These are phyloP conservation scores for Limanda limanda DNA, from an alignment of 2,113 vertebrate genomes.

Conservation along the genomic window DNA sequence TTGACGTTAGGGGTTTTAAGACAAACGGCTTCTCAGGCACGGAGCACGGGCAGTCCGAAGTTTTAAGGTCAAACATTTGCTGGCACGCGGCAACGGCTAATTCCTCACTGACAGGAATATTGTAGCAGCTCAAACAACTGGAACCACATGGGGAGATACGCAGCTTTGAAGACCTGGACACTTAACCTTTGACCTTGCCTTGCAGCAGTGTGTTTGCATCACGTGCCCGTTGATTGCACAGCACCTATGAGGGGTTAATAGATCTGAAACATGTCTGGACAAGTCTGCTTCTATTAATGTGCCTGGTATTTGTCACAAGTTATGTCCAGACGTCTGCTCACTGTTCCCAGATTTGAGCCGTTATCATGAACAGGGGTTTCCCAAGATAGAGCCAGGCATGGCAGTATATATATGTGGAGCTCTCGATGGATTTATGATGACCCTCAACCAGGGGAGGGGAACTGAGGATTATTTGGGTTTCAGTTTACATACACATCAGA, in stretches of 20 bases:
- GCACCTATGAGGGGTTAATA: neutral
- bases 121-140: slow-evolving; percentile 55
- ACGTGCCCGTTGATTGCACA: slow-evolving; percentile 27
- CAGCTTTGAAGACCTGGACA: slow-evolving; percentile 49
- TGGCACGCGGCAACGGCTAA: slow-evolving; percentile 48
- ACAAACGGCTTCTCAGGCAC: slow-evolving; percentile 20
- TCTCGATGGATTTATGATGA: slow-evolving; percentile 62
- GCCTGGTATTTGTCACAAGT: slow-evolving; percentile 45
- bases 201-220: slow-evolving; percentile 35
- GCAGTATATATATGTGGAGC: slow-evolving; percentile 26
- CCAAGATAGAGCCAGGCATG: slow-evolving; percentile 51
- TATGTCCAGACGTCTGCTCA: slow-evolving; percentile 42
- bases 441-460: slow-evolving; percentile 40
- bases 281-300: slow-evolving; percentile 51
- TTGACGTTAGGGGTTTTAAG: slow-evolving; percentile 48
- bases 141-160: slow-evolving; percentile 54
- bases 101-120: slow-evolving; percentile 64
- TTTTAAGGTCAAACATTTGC: slow-evolving; percentile 64
- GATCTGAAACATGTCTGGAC: slow-evolving; percentile 32
- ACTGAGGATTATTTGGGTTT: slow-evolving; percentile 68
- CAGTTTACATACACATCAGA: slow-evolving; percentile 63
- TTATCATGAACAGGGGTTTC: slow-evolving; percentile 52
- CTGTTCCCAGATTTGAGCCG: slow-evolving; percentile 36
- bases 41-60: neutral
- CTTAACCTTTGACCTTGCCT: slow-evolving; percentile 64